These are phyloP conservation scores for Cheilinus undulatus DNA, from an alignment of 2,113 vertebrate genomes.

Conservation along the genomic window DNA sequence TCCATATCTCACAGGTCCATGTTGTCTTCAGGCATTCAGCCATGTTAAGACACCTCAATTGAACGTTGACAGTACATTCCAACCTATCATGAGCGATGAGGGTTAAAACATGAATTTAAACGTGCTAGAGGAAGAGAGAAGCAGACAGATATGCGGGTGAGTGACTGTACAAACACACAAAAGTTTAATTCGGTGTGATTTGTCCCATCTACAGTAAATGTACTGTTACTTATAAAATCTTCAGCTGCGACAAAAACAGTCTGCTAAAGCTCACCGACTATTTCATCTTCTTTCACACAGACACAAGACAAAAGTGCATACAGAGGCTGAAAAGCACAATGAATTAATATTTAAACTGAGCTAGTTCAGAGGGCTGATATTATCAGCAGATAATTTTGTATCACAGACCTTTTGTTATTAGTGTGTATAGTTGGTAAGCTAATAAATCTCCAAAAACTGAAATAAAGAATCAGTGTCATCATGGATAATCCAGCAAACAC, in stretches of 20 bases:
- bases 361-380: not conserved
- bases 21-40: not conserved
- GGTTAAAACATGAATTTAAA: no score
- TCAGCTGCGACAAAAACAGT: no score
- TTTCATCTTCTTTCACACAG: slow-evolving; percentile 3
- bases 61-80: no score
- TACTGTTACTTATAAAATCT: no score
- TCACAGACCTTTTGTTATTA: slow-evolving; percentile 7
- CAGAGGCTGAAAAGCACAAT: slow-evolving; percentile 1
- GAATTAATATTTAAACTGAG: slow-evolving; percentile 2
- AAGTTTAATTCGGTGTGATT: slow-evolving; percentile 8
- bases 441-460: not conserved
- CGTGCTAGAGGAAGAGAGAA: no score
- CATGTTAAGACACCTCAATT: no score
- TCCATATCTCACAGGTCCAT: slow-evolving; percentile 1
- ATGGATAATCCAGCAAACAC: not conserved
- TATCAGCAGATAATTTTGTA: slow-evolving; percentile 5
- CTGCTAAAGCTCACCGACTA: no score
- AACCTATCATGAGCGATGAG: slow-evolving; percentile 8
- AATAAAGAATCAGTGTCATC: not conserved
- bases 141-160: no score
- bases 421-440: not conserved
- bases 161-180: no score
- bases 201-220: no score
- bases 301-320: slow-evolving; percentile 9